Evolutionary conservation across 2,113 vertebrate genomes (phyloP), one percentile per base, ranked within the genome.

Genomic region (Oophaga pumilio): DNA sequence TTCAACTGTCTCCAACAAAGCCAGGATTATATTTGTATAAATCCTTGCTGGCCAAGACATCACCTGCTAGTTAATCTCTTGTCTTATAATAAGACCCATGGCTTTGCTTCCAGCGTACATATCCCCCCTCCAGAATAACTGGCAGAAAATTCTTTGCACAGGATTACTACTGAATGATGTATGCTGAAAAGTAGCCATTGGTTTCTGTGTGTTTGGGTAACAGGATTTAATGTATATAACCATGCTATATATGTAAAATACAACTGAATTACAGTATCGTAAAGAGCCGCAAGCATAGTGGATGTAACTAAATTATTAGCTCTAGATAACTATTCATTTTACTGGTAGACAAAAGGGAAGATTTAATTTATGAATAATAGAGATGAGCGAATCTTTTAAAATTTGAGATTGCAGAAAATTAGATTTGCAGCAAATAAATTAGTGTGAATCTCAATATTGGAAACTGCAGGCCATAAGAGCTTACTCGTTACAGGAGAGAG

Each of bases 31-130:
- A 77, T 88, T 88, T 68, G 71, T 68, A 66, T 83, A 88, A 88
- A 88, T 83, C 86, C 79, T 83, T 62, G 56, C 80, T 83, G 86
- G 69, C 86, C 86, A 88, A 83, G 80, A 77, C 80, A 88, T 88
- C 86, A 88, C 86, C 80, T 88, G 86, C 86, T 76, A 83, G 59
- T 33, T 88, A 88, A 88, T 88, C 86, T 82, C 80, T 81, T 88
- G 86, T 88, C 24, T 88, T 88, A 76, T 76, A 68, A 74, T 83
- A 88, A 83, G 69, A 88, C 80, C 80, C 79, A 76, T 82, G 79
- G 86, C 79, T 74, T 71, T 88, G 80, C 80, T 88, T 76, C 69
- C 33, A 66, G 56, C 59, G 10, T 82, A 76, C 79, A 81, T 28
- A 52, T 87, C 78, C 57, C 78, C 60, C 76, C 52, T 82, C 78